phyloP scores from a whole-genome alignment of 2,113 vertebrate species.

The Pseudolaguvia tuberculata region DNA sequence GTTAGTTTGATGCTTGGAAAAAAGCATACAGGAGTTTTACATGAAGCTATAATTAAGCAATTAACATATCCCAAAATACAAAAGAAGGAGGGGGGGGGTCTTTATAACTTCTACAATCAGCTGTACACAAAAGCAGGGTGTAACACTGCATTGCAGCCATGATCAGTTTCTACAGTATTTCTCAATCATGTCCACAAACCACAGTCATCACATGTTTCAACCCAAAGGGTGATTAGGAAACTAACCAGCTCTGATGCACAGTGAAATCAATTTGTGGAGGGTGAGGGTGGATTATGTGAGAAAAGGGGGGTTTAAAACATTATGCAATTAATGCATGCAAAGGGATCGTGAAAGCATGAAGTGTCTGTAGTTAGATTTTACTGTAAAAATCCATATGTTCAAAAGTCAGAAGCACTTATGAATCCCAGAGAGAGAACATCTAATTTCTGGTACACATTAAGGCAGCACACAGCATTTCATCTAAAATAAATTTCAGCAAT shows the following conservation, averaged over 20 bases:
- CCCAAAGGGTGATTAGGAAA: neutral
- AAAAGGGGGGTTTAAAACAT: neutral
- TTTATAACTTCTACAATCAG: no score
- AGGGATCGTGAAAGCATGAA: neutral
- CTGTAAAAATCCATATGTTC: neutral
- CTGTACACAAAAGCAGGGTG: no score
- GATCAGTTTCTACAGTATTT: neutral
- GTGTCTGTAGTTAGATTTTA: neutral
- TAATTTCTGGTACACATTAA: no score
- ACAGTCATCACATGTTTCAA: neutral
- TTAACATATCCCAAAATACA: neutral
- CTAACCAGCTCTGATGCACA: neutral
- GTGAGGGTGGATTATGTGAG: neutral
- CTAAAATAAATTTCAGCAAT: no score
- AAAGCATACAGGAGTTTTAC: neutral
- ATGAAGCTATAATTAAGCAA: neutral
- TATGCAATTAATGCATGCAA: no score
- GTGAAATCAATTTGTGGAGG: neutral
- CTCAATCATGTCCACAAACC: neutral
- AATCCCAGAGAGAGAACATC: neutral
- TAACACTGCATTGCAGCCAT: no score
- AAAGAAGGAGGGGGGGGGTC: no score
- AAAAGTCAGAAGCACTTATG: neutral
- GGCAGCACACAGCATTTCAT: no score
- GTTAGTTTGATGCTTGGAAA: neutral